Evolutionary conservation across 2,888 invertebrate species (phyloP).

Genomic region (Caenorhabditis wallacei): DNA sequence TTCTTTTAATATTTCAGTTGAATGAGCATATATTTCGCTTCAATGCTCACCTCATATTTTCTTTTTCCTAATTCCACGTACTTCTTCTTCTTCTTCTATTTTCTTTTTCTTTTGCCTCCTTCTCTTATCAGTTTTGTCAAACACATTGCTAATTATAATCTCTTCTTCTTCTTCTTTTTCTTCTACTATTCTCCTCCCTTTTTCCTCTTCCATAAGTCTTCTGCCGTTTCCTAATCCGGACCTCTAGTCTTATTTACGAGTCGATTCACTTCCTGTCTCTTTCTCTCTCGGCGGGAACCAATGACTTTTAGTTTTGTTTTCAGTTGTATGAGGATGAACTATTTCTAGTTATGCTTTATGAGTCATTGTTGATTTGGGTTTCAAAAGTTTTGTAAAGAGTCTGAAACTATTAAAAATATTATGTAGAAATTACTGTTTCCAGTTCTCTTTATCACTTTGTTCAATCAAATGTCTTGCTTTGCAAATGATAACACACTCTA

Average conservation of each 20-base stretch:
- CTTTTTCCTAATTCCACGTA: not conserved
- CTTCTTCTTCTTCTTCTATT: constrained; percentile 1
- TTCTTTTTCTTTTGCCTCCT: not conserved
- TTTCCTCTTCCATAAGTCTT: constrained; percentile 15
- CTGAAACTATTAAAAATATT: no score
- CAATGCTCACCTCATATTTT: constrained; percentile 12
- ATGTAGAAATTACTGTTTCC: no score
- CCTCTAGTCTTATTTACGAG: constrained; percentile 36
- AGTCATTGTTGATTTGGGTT: no score
- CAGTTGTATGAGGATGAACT: not conserved
- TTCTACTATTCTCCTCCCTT: constrained; percentile 3
- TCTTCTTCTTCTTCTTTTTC: constrained; percentile 2
- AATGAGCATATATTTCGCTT: constrained; percentile 22
- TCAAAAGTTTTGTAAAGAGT: no score
- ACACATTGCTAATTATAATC: constrained; percentile 16
- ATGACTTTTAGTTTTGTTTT: constrained; percentile 7
- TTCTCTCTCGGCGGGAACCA: constrained; percentile 2
- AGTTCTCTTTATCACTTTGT: no score
- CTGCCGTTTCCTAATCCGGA: constrained; percentile 13
- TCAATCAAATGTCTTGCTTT: no score
- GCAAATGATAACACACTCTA: no score
- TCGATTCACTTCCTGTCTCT: constrained; percentile 43
- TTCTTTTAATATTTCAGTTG: not conserved
- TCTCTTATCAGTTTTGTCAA: no score
- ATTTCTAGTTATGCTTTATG: not conserved